A percentile compares a stretch with the other conserved stretches of the same genome.
Conservation (phyloP, 2,888 invertebrate species). For the Panzeria rudis region DNA sequence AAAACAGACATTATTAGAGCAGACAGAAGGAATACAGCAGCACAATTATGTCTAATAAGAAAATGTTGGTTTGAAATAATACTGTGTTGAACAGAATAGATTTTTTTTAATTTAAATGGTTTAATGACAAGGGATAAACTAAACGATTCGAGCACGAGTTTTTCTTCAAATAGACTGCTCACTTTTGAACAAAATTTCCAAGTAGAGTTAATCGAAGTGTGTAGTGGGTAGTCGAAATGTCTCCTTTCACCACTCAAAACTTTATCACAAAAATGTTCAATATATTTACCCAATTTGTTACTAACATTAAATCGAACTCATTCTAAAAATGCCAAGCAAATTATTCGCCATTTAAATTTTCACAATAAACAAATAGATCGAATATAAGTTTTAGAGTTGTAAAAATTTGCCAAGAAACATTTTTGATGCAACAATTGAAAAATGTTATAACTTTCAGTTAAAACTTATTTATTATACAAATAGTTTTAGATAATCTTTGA, state of each 20-base stretch:
- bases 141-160: no score
- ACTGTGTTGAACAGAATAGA: background rate
- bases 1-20: background rate
- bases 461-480: constrained; percentile 39
- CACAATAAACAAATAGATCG: constrained; percentile 1
- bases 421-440: background rate
- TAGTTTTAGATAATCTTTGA: no score
- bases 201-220: no score
- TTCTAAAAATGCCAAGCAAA: background rate
- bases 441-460: constrained; percentile 1
- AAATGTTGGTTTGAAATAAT: background rate
- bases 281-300: background rate
- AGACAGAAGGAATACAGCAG: background rate
- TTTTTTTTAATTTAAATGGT: background rate
- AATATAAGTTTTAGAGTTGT: background rate
- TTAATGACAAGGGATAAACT: no score
- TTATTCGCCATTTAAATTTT: constrained; percentile 28
- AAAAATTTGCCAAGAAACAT: background rate
- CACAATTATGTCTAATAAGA: background rate
- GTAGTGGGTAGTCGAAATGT: no score
- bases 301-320: background rate
- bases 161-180: no score
- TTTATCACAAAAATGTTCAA: no score
- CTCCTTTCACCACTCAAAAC: background rate
- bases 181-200: no score